A percentile compares a stretch with the other conserved stretches of the same genome.
These are phyloP conservation scores for Burhinus bistriatus DNA, from an alignment of 2,113 vertebrate genomes.

Conservation along the genomic window DNA sequence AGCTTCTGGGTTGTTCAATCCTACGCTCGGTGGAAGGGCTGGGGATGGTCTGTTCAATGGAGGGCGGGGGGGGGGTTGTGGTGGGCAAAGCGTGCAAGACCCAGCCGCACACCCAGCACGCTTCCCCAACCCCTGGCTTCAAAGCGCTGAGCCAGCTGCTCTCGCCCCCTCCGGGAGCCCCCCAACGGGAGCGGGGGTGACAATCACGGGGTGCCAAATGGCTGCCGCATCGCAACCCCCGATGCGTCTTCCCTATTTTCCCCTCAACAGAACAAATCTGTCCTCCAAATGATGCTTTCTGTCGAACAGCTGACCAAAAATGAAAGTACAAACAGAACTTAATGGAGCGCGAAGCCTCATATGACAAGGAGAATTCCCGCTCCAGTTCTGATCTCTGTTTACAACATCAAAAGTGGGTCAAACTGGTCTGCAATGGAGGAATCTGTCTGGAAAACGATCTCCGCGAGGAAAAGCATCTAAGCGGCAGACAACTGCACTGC, in stretches of 20 bases:
- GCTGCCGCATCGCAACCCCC: neutral
- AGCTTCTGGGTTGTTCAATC: neutral
- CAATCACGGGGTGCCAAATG: neutral
- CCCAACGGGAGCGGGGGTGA: too few relatives aligned
- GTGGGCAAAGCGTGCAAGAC: too few relatives aligned
- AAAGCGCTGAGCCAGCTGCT: neutral
- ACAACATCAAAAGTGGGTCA: slow-evolving; percentile 34
- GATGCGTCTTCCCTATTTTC: neutral
- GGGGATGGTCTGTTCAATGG: neutral
- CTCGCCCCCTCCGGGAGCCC: neutral
- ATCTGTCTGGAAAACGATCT: neutral
- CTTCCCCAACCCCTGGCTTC: neutral
- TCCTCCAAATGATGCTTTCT: neutral
- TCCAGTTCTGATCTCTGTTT: slow-evolving; percentile 51
- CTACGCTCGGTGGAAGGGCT: rapidly evolving
- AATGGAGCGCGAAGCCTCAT: slow-evolving; percentile 35
- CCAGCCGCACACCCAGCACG: neutral
- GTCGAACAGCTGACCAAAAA: slow-evolving; percentile 15
- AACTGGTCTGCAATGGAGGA: slow-evolving; percentile 6
- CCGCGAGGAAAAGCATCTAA: slow-evolving; percentile 20
- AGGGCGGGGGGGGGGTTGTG: neutral
- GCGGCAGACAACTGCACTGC: neutral
- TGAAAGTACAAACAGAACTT: slow-evolving; percentile 45
- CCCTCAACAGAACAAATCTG: neutral
- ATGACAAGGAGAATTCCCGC: slow-evolving; percentile 56